These are phyloP conservation scores for Galago senegalensis DNA, from an alignment of 2,797 vertebrate species.

Conservation along the genomic window DNA sequence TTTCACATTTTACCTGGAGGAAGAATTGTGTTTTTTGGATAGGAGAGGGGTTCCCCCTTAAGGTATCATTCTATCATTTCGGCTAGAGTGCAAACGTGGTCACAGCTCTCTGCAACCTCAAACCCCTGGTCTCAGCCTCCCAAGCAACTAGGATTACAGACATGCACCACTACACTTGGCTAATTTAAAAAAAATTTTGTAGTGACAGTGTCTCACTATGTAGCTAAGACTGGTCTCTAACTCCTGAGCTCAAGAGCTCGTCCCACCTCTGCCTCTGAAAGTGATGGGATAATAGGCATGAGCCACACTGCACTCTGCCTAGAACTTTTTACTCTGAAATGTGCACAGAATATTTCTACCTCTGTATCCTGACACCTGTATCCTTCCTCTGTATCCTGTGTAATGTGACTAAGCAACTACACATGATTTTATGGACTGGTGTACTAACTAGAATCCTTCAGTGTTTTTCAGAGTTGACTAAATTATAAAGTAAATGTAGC, in stretches of 20 bases:
- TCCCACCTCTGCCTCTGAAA: neutral
- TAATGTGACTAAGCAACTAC: slow-evolving; percentile 41
- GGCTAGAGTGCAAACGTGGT: neutral
- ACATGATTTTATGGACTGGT: slow-evolving; percentile 69
- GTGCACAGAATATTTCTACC: neutral
- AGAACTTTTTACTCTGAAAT: slow-evolving; percentile 48
- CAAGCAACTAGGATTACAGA: neutral
- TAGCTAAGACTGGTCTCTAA: neutral
- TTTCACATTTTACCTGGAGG: slow-evolving; percentile 46
- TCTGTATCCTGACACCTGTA: slow-evolving; percentile 72
- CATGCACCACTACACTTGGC: neutral
- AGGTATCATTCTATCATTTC: neutral
- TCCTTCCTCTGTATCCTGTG: neutral
- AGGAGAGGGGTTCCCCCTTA: neutral
- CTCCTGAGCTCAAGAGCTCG: neutral
- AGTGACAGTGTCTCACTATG: neutral
- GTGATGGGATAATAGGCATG: neutral
- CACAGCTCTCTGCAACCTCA: neutral
- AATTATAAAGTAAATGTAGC: neutral
- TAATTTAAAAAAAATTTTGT: neutral
- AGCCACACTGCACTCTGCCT: neutral
- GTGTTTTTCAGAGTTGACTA: slow-evolving; percentile 63
- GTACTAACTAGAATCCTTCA: slow-evolving; percentile 72
- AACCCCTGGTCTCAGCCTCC: neutral
- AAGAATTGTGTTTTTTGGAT: neutral